Percentiles rank a stretch among this genome's conserved stretches.
Evolutionary conservation across 1,140 invertebrate genomes (phyloP).

Genomic region (Sycophila sp.): DNA sequence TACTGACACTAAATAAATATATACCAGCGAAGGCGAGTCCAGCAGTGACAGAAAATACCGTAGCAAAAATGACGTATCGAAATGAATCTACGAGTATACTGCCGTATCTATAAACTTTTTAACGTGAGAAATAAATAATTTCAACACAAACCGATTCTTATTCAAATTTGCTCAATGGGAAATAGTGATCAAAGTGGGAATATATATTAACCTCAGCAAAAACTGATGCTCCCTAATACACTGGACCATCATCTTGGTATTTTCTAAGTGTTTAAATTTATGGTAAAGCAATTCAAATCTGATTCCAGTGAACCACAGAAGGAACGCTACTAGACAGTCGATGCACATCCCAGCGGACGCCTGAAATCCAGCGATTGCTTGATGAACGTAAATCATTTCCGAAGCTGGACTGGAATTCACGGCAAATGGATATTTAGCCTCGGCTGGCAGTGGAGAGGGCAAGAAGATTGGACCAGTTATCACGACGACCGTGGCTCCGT

Average conservation of each 20-base stretch:
- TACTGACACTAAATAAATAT: conserved; percentile 46
- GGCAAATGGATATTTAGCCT: conserved; percentile 53
- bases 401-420: conserved; percentile 40
- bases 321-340: conserved; percentile 46
- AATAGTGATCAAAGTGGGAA: too few species aligned
- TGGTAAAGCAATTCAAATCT: conserved; percentile 47
- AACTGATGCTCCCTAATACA: conserved; percentile 48
- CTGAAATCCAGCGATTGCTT: conserved; percentile 49
- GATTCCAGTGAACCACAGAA: conserved; percentile 47
- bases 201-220: conserved; percentile 47
- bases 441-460: conserved; percentile 42
- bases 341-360: conserved; percentile 43
- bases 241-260: conserved; percentile 35
- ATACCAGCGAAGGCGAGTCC: conserved; percentile 45
- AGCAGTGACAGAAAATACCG: conserved; percentile 27
- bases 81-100: background rate
- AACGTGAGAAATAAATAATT: background rate
- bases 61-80: conserved; percentile 34
- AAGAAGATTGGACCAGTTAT: conserved; percentile 3
- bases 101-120: conserved; percentile 37
- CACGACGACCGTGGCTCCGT: background rate
- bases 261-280: conserved; percentile 35
- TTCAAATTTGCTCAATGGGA: background rate
- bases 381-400: conserved; percentile 51
- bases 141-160: background rate